phyloP scores from a whole-genome alignment of 2,797 vertebrate genomes.

The Oreochromis grahami region DNA sequence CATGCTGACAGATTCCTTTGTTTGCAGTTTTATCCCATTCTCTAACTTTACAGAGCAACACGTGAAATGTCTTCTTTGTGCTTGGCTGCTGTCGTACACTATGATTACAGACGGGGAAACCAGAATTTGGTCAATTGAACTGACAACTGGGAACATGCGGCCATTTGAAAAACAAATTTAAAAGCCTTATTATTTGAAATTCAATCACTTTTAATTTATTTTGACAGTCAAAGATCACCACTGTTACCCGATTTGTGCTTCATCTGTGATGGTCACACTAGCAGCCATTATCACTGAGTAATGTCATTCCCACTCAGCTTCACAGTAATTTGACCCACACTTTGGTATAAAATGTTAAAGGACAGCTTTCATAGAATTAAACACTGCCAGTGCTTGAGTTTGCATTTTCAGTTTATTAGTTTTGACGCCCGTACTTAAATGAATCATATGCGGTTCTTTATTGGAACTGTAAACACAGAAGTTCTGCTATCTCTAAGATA shows the following conservation, averaged over 20 bases:
- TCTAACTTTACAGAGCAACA: constrained; percentile 3
- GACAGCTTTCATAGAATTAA: not conserved
- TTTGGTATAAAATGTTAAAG: not conserved
- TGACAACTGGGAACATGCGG: not conserved
- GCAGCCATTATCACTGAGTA: not conserved
- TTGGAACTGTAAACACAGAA: not conserved
- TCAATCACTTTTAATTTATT: not conserved
- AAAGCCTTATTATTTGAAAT: not conserved
- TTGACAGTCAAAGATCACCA: not conserved
- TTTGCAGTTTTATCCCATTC: not conserved
- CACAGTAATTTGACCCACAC: not conserved
- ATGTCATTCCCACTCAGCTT: not conserved
- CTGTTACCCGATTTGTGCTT: not conserved
- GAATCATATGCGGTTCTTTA: not conserved
- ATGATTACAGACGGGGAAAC: not conserved
- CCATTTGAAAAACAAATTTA: not conserved
- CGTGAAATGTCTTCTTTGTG: not conserved
- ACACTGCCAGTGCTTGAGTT: not conserved
- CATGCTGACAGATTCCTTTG: constrained; percentile 14
- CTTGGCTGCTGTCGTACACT: not conserved
- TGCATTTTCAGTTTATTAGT: not conserved
- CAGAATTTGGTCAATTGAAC: not conserved
- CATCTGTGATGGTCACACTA: not conserved
- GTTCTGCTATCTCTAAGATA: not conserved
- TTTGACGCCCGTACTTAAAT: not conserved